These are phyloP conservation scores for Crocodylus rhombifer DNA, from an alignment of 2,797 vertebrate species.

Conservation along the genomic window DNA sequence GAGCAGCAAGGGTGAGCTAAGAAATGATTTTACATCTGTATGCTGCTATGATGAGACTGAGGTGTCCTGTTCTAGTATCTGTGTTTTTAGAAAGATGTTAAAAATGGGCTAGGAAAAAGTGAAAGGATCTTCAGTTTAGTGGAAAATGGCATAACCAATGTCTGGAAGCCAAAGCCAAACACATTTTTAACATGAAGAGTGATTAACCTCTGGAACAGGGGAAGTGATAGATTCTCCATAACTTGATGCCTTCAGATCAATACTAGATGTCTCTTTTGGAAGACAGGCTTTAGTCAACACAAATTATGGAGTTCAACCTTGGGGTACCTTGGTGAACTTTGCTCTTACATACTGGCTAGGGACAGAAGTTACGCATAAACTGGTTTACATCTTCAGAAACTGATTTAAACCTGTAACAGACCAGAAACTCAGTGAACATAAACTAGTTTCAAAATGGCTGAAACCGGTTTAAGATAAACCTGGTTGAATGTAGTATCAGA, in stretches of 20 bases:
- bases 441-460: too few relatives aligned
- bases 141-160: neutral
- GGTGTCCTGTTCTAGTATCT: neutral
- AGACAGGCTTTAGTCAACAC: neutral
- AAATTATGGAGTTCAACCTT: rapidly evolving
- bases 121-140: neutral
- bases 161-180: neutral
- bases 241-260: neutral
- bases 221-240: neutral
- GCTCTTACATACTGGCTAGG: too few relatives aligned
- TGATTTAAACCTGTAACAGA: too few relatives aligned
- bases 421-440: too few relatives aligned
- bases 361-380: too few relatives aligned
- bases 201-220: constrained; percentile 12
- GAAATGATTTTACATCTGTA: neutral
- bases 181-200: neutral
- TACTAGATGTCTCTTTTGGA: neutral
- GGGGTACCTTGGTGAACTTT: too few relatives aligned
- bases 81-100: neutral
- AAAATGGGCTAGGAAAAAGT: neutral
- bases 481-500: too few relatives aligned
- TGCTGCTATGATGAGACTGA: neutral
- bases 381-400: too few relatives aligned
- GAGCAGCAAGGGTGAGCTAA: neutral
- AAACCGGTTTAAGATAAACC: too few relatives aligned